These are phyloP conservation scores for Dryococelus australis DNA, from an alignment of 2,888 invertebrate genomes.

Conservation along the genomic window DNA sequence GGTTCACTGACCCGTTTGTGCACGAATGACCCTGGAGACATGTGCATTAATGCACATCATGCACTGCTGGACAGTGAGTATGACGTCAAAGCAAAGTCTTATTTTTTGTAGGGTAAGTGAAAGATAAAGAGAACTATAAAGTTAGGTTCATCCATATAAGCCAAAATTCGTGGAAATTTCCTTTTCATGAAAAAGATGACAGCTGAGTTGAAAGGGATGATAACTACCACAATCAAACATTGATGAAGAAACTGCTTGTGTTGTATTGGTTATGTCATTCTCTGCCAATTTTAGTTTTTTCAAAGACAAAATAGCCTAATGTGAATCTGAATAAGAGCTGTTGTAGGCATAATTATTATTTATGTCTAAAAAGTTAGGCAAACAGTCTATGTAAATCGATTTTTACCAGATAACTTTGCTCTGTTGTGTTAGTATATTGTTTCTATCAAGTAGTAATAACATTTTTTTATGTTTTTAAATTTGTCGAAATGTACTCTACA, in stretches of 20 bases:
- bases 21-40: too few species aligned
- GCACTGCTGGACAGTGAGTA: too few species aligned
- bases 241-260: neutral
- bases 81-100: neutral
- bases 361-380: too few species aligned
- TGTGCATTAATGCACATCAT: too few species aligned
- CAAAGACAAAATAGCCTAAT: neutral
- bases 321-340: neutral
- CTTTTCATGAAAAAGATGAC: neutral
- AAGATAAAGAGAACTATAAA: neutral
- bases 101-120: conserved; percentile 24
- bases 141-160: neutral
- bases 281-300: neutral
- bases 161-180: neutral
- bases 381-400: too few species aligned
- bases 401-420: too few species aligned
- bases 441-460: too few species aligned
- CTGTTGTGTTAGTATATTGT: too few species aligned
- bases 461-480: too few species aligned
- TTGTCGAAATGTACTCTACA: too few species aligned
- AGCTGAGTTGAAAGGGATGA: neutral
- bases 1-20: too few species aligned
- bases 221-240: conserved; percentile 1
- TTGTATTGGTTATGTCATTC: neutral
- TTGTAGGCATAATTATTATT: too few species aligned